Percentiles rank a stretch among this genome's conserved stretches.
phyloP scores from a whole-genome alignment of 2,113 vertebrate species.

The Corythaixoides concolor region DNA sequence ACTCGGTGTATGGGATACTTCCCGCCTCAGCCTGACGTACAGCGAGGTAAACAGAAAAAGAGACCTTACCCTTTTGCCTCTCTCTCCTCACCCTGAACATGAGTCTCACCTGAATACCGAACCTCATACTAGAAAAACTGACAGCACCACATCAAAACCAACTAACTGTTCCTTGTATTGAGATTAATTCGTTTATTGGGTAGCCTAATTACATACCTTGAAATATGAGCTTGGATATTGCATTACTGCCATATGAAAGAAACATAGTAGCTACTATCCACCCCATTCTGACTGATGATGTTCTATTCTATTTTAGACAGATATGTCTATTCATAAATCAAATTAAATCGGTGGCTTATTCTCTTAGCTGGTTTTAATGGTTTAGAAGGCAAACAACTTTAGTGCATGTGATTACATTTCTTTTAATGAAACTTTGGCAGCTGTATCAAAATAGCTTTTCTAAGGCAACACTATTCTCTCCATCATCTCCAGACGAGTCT shows the following conservation, averaged over 20 bases:
- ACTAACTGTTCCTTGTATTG: not conserved
- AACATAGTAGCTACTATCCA: not conserved
- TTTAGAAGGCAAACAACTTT: slow-evolving; percentile 28
- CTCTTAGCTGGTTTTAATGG: not conserved
- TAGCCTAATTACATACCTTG: not conserved
- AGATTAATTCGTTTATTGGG: slow-evolving; percentile 10
- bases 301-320: not conserved
- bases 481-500: not conserved
- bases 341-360: slow-evolving; percentile 12
- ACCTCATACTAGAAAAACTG: not conserved
- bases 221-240: not conserved
- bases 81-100: not conserved
- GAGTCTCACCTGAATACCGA: not conserved
- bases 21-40: not conserved
- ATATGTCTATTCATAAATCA: slow-evolving; percentile 34
- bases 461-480: not conserved
- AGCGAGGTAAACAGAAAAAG: not conserved
- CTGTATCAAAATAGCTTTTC: slow-evolving; percentile 2
- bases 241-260: not conserved
- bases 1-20: not conserved
- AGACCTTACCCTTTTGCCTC: not conserved
- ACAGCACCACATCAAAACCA: not conserved
- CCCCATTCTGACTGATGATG: not conserved
- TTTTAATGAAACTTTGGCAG: slow-evolving; percentile 1
- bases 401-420: not conserved